These are phyloP conservation scores for Orbicella faveolata DNA, from an alignment of 64 coral and sea anemone species.

Conservation along the genomic window DNA sequence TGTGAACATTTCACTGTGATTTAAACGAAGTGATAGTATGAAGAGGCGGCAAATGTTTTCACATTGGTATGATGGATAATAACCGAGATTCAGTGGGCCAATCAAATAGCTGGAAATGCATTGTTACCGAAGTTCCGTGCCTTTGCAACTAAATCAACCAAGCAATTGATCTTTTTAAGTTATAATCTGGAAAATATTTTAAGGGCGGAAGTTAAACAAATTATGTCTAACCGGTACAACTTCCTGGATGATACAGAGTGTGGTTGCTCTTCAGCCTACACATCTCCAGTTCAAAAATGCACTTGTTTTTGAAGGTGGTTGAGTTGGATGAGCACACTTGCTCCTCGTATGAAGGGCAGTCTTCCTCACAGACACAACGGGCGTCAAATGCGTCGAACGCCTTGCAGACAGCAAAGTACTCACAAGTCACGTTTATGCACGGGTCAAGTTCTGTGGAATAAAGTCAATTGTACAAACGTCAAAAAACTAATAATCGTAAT, in stretches of 20 bases:
- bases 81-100: neutral
- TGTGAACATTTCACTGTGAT: too few species aligned
- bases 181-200: too few species aligned
- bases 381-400: constrained; percentile 54
- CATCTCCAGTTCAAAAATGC: constrained; percentile 30
- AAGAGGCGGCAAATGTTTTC: too few species aligned
- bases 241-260: constrained; percentile 63
- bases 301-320: constrained; percentile 65
- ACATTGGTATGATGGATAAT: too few species aligned
- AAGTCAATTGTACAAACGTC: neutral
- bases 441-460: constrained; percentile 65
- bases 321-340: constrained; percentile 64
- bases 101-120: too few species aligned
- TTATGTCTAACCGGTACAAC: constrained; percentile 44
- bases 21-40: too few species aligned
- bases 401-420: constrained; percentile 56
- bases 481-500: too few species aligned
- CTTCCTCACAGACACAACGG: constrained; percentile 60
- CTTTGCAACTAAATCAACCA: neutral
- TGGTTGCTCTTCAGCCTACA: constrained; percentile 53
- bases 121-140: neutral
- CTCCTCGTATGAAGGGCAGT: constrained; percentile 66
- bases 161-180: neutral
- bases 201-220: too few species aligned
- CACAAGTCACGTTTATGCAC: constrained; percentile 64